These are phyloP conservation scores for Stigmatopora argus DNA, from an alignment of 2,113 vertebrate species.

Conservation along the genomic window DNA sequence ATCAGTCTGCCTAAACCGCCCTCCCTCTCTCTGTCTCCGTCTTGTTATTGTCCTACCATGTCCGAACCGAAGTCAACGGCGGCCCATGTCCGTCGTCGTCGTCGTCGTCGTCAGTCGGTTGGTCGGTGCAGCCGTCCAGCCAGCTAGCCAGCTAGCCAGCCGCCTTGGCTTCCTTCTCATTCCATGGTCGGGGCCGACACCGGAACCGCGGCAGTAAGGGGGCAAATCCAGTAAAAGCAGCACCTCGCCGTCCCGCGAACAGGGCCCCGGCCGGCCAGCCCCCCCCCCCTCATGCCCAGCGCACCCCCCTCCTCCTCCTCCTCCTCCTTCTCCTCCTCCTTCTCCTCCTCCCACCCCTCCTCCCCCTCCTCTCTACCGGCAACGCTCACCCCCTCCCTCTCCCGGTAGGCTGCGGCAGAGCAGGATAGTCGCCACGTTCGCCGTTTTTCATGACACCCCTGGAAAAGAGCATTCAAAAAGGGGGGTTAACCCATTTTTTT, in stretches of 20 bases:
- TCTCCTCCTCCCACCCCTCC: constrained; percentile 30
- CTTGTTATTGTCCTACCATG: constrained; percentile 67
- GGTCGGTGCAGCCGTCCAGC: no score
- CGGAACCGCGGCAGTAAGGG: constrained; percentile 54
- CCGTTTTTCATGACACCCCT: constrained; percentile 20
- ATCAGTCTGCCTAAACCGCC: no score
- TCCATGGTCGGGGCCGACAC: constrained; percentile 48
- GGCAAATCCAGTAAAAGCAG: constrained; percentile 53
- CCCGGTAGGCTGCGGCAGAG: constrained; percentile 60
- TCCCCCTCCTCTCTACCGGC: constrained; percentile 15
- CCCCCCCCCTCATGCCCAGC: no score
- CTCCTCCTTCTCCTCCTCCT: constrained; percentile 21
- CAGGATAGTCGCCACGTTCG: constrained; percentile 38
- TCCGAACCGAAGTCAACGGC: constrained; percentile 67
- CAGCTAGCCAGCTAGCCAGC: constrained; percentile 25
- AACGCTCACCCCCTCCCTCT: constrained; percentile 12
- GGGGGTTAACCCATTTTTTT: no score
- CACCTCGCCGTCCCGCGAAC: constrained; percentile 60
- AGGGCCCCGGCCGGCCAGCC: constrained; percentile 37
- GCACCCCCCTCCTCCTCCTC: constrained; percentile 15
- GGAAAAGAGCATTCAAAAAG: no score
- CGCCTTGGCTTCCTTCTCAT: constrained; percentile 41
- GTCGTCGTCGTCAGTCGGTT: no score
- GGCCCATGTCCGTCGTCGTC: constrained; percentile 56
- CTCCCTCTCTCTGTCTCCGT: no score